phyloP scores from a whole-genome alignment of 92 coral and sea anemone species.

The Chrysogorgia sp. region DNA sequence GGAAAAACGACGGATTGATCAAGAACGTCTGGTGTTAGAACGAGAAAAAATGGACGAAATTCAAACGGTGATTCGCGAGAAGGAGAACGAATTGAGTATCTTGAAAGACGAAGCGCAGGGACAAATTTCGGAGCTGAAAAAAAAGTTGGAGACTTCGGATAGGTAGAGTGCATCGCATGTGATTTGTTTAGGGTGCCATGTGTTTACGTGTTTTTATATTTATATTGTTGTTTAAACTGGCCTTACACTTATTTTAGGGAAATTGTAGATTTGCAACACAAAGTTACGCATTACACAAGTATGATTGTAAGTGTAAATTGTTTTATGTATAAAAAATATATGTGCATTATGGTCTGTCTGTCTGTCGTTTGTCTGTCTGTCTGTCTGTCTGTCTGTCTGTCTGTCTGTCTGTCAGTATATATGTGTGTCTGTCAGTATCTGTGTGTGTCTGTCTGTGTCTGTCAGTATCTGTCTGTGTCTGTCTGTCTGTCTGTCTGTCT shows the following conservation, averaged over 20 bases:
- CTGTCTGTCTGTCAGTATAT: too few relatives aligned
- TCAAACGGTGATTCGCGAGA: constrained; percentile 78
- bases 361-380: too few relatives aligned
- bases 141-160: constrained; percentile 85
- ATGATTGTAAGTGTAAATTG: constrained; percentile 66
- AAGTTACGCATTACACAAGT: constrained; percentile 72
- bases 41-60: constrained; percentile 90
- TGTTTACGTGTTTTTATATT: background rate
- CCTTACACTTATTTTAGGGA: constrained; percentile 62
- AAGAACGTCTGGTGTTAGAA: constrained; percentile 79
- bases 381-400: too few relatives aligned
- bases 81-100: constrained; percentile 83
- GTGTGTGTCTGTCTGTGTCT: too few relatives aligned
- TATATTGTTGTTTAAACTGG: background rate
- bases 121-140: constrained; percentile 88
- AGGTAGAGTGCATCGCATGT: constrained; percentile 55
- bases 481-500: too few relatives aligned
- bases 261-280: constrained; percentile 79
- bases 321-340: background rate
- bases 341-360: too few relatives aligned
- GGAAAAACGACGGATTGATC: constrained; percentile 79
- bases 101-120: constrained; percentile 91
- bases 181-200: background rate
- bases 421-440: too few relatives aligned
- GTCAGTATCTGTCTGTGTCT: too few relatives aligned